These are phyloP conservation scores for Ophion obscuratus DNA, from an alignment of 2,888 invertebrate genomes.

Conservation along the genomic window DNA sequence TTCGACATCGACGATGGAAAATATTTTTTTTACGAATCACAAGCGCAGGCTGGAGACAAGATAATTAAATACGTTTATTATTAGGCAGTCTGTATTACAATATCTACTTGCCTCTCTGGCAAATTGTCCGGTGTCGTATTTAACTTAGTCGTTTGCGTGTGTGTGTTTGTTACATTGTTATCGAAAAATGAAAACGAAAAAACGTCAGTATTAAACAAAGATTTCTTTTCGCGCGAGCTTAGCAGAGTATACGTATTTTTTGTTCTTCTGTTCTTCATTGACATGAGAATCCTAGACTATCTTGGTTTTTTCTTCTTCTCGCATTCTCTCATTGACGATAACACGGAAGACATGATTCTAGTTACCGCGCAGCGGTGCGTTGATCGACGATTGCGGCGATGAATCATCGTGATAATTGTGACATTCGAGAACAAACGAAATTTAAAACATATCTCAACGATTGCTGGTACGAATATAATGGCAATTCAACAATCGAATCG, in stretches of 20 bases:
- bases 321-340: constrained; percentile 43
- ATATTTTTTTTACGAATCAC: constrained; percentile 19
- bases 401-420: constrained; percentile 39
- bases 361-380: constrained; percentile 34
- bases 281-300: constrained; percentile 18
- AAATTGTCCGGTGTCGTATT: constrained; percentile 44
- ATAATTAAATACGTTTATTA: constrained; percentile 73
- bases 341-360: constrained; percentile 63
- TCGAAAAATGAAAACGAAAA: constrained; percentile 7
- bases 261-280: constrained; percentile 23
- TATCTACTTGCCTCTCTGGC: constrained; percentile 59
- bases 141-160: constrained; percentile 4
- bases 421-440: constrained; percentile 37
- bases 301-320: constrained; percentile 27
- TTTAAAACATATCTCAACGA: background rate
- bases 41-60: constrained; percentile 32
- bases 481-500: background rate
- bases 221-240: constrained; percentile 19
- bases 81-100: constrained; percentile 71
- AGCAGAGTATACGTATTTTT: constrained; percentile 9
- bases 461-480: constrained; percentile 5
- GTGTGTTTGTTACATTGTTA: constrained; percentile 38
- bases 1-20: background rate
- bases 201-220: constrained; percentile 21
- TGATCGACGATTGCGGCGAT: constrained; percentile 15